Percentiles rank a stretch among this genome's conserved stretches.
Conservation (phyloP, 2,888 invertebrate genomes). For the Melikaiella ostensackeni region DNA sequence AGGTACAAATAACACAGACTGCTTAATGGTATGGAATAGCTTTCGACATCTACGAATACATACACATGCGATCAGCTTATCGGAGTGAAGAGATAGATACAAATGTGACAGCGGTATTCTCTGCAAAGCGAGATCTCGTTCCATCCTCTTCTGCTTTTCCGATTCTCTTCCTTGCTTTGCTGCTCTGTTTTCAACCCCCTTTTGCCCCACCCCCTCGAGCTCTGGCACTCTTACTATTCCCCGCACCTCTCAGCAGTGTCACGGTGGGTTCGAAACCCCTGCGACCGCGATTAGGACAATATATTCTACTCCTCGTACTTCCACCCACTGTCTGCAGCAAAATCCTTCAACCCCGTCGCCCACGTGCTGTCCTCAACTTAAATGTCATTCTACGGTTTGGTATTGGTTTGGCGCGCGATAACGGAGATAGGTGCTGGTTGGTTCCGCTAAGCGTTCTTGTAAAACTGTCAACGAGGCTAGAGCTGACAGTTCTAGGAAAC, state of each 20-base stretch:
- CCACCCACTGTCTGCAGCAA: not conserved
- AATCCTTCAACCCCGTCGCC: not conserved
- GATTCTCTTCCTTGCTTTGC: not conserved
- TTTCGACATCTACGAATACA: not conserved
- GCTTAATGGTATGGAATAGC: not conserved
- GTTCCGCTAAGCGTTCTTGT: not conserved
- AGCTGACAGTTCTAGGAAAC: not conserved
- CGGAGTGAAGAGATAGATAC: not conserved
- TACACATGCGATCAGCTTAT: not conserved
- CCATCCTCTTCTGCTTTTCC: not conserved
- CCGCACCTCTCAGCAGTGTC: not conserved
- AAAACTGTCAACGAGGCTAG: slow-evolving; percentile 1
- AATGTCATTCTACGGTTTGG: not conserved
- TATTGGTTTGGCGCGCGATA: slow-evolving; percentile 2
- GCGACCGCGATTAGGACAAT: slow-evolving; percentile 4
- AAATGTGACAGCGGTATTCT: slow-evolving; percentile 8
- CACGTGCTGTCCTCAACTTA: not conserved
- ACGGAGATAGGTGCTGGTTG: not conserved
- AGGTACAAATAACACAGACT: not conserved
- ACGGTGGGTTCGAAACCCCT: not conserved
- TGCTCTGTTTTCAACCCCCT: not conserved
- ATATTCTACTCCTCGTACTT: not conserved
- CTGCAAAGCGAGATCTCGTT: not conserved
- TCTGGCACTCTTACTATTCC: not conserved
- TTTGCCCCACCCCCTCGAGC: not conserved